phyloP scores from a whole-genome alignment of 2,888 invertebrate species.

The Pedicia rivosa region DNA sequence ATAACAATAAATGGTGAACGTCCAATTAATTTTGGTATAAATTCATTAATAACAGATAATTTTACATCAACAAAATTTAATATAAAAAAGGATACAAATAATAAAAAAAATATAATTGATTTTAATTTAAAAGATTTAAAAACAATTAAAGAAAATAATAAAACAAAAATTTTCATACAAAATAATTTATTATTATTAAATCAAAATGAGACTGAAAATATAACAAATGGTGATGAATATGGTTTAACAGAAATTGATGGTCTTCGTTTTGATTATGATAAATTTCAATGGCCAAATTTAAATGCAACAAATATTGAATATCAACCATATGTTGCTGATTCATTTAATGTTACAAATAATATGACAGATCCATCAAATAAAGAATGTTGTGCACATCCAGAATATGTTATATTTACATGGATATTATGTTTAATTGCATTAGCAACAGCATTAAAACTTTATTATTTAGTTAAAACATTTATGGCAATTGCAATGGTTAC shows the following conservation, averaged over 20 bases:
- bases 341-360: not conserved
- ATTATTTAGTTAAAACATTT: conserved; percentile 70
- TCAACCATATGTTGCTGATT: no score
- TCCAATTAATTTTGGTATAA: conserved; percentile 15
- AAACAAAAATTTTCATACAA: no score
- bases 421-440: conserved; percentile 79
- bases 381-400: conserved; percentile 45
- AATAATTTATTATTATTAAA: no score
- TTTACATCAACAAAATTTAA: conserved; percentile 17
- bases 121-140: not conserved
- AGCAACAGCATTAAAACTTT: conserved; percentile 81
- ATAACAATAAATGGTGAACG: conserved; percentile 26
- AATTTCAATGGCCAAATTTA: no score
- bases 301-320: no score
- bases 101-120: not conserved
- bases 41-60: conserved; percentile 20
- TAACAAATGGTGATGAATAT: no score
- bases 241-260: no score
- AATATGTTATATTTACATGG: conserved; percentile 90
- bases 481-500: conserved; percentile 60
- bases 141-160: no score
- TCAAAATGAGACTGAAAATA: no score
- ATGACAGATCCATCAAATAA: not conserved
- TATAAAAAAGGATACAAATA: conserved; percentile 1
- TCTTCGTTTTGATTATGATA: no score